phyloP scores from a whole-genome alignment of 2,797 vertebrate genomes.

The Euthynnus affinis region DNA sequence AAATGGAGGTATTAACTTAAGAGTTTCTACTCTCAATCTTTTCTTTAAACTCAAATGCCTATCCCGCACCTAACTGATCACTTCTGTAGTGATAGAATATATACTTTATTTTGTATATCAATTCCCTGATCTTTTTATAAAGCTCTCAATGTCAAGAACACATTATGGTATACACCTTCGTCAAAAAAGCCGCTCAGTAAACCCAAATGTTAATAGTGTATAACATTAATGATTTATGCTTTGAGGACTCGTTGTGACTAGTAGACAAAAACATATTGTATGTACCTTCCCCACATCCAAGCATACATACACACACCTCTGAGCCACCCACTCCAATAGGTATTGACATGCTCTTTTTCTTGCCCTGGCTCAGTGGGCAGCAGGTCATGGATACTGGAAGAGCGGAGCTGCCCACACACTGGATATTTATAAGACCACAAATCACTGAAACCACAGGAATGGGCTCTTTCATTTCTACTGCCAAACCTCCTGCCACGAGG shows the following conservation, averaged over 20 bases:
- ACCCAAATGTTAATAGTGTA: neutral
- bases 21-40: no score
- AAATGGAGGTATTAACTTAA: neutral
- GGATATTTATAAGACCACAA: conserved; percentile 85
- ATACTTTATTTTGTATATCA: neutral
- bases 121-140: neutral
- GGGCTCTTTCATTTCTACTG: conserved; percentile 67
- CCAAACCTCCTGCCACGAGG: conserved; percentile 60
- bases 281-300: conserved; percentile 32
- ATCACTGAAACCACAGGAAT: conserved; percentile 77
- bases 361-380: conserved; percentile 74
- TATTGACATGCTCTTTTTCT: conserved; percentile 75
- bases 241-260: conserved; percentile 14
- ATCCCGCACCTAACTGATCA: neutral
- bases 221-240: neutral
- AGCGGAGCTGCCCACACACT: conserved; percentile 81
- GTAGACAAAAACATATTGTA: conserved; percentile 31
- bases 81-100: neutral
- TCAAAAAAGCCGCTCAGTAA: neutral
- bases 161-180: neutral
- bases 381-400: conserved; percentile 74
- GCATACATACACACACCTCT: conserved; percentile 50
- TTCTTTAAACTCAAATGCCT: neutral
- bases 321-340: conserved; percentile 63
- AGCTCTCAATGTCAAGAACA: neutral